These are phyloP conservation scores for Pseudolaguvia tuberculata DNA, from an alignment of 2,113 vertebrate genomes.

Conservation along the genomic window DNA sequence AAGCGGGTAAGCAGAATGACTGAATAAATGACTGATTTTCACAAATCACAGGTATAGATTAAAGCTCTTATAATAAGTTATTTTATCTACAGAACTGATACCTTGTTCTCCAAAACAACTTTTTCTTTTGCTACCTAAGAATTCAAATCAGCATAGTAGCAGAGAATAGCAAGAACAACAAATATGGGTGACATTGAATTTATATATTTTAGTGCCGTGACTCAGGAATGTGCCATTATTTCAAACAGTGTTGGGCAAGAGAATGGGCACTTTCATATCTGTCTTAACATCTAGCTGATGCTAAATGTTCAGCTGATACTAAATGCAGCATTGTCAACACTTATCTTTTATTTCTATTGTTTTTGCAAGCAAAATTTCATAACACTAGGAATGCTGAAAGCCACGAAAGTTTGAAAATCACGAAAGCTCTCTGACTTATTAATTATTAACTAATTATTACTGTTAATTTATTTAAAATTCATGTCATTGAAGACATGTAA, in stretches of 20 bases:
- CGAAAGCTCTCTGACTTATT: too few relatives aligned
- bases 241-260: conserved; percentile 75
- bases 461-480: too few relatives aligned
- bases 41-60: too few relatives aligned
- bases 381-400: conserved; percentile 65
- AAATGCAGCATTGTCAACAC: conserved; percentile 72
- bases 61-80: too few relatives aligned
- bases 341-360: conserved; percentile 64
- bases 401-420: conserved; percentile 60
- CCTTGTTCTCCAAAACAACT: conserved; percentile 62
- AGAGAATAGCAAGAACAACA: conserved; percentile 60
- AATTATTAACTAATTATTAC: background rate
- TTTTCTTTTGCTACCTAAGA: conserved; percentile 60
- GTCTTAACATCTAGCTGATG: conserved; percentile 76
- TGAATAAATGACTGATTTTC: too few relatives aligned
- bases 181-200: conserved; percentile 74
- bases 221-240: conserved; percentile 72
- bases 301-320: too few relatives aligned
- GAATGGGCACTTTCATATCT: conserved; percentile 75
- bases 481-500: too few relatives aligned
- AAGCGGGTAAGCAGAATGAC: too few relatives aligned
- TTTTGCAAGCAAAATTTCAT: conserved; percentile 64
- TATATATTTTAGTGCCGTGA: conserved; percentile 62
- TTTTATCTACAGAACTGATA: conserved; percentile 15
- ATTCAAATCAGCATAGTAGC: conserved; percentile 63